Evolutionary conservation across 2,888 invertebrate genomes (phyloP), one percentile per base, ranked within the genome.

Genomic region (Drosophila mulleri): DNA sequence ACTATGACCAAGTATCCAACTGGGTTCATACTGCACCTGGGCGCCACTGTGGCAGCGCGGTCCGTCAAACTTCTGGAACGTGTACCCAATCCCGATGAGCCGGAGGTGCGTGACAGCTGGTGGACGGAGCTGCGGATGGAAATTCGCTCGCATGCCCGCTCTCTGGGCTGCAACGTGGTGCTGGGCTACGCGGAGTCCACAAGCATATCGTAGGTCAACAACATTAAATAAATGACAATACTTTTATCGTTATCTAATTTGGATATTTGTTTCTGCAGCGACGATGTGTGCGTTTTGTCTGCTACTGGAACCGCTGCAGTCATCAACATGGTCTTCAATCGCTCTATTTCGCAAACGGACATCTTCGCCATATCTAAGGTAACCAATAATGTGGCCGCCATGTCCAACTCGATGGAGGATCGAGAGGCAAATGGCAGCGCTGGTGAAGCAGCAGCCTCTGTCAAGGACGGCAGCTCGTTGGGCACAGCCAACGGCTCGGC

Each of bases 121-220:
- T 99, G 99, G 99, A 97, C 97, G 0, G 98, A 99, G 93, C 94
- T 99, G 29, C 94, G 99, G 57, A 98, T 98, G 92, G 99, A 99
- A 94, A 96, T 99, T 66, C 94, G 98, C 0, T 98, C 98, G 4
- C 99, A 99, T 92, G 97, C 98, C 7, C 94, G 98, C 44, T 97
- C 98, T 1, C 94, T 99, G 74, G 96, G 97, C 14, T 99, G 99
- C 89, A 98, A 98, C 92, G 98, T 98, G 7, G 98, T 99, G 53
- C 94, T 99, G 45, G 99, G 98, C 0, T 99, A 99, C 93, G 94
- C 95, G n/a, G 99, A 99, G 94, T 95, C 96, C 39, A 97, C 98
- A 0, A 96, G 97, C 74, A 98, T 99, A 85, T 97, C 98, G 98
- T 98, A 93, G 94, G 94, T 75, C 32, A 3, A 11, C 18, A 0